Conservation (phyloP, 1,140 invertebrate species). For the Planococcus citri region DNA sequence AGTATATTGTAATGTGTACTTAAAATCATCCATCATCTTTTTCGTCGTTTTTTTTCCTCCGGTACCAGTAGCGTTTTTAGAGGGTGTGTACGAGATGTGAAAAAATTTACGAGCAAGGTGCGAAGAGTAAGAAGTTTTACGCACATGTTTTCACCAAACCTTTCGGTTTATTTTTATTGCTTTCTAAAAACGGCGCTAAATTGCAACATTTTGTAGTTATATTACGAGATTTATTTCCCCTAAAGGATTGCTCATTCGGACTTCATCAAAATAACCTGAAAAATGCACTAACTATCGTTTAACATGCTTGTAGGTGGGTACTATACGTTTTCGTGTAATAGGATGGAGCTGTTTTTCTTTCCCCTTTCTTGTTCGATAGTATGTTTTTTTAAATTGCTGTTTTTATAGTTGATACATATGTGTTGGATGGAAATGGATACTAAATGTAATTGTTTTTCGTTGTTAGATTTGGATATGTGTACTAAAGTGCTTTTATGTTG, state of each 20-base stretch:
- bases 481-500: too few relatives aligned
- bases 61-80: background rate
- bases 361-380: too few relatives aligned
- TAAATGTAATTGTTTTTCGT: too few relatives aligned
- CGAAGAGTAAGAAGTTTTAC: background rate
- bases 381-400: too few relatives aligned
- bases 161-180: background rate
- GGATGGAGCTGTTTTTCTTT: too few relatives aligned
- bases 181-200: background rate
- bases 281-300: too few relatives aligned
- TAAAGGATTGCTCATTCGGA: background rate
- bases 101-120: background rate
- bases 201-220: background rate
- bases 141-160: conserved; percentile 1
- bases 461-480: too few relatives aligned
- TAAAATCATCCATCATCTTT: conserved; percentile 4
- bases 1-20: background rate
- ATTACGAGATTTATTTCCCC: background rate
- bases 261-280: background rate
- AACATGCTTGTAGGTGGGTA: too few relatives aligned
- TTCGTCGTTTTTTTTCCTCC: background rate
- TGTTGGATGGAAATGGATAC: too few relatives aligned
- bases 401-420: too few relatives aligned
- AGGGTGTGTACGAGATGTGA: background rate
- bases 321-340: too few relatives aligned